Percentiles rank a stretch among this genome's conserved stretches.
phyloP scores from a whole-genome alignment of 2,113 vertebrate genomes.

The Synchiropus splendidus region DNA sequence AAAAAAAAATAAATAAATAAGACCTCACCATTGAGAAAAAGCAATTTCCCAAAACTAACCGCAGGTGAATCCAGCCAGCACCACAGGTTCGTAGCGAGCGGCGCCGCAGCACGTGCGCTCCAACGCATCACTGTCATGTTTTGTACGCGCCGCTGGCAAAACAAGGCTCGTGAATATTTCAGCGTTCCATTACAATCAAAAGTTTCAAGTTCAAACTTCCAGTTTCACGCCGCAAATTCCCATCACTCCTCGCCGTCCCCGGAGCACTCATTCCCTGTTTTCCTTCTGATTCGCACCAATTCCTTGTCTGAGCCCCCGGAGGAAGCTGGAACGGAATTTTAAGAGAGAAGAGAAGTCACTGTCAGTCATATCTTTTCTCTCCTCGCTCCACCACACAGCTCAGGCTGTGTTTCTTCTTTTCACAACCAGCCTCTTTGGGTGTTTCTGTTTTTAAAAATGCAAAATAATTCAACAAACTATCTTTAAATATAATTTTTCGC shows the following conservation, averaged over 20 bases:
- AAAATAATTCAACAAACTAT: no score
- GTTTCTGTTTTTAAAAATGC: no score
- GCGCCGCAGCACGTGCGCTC: conserved; percentile 3
- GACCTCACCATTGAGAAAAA: no score
- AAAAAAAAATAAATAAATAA: no score
- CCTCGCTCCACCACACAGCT: conserved; percentile 1
- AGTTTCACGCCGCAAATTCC: conserved; percentile 30
- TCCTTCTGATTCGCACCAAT: conserved; percentile 28
- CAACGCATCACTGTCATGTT: conserved; percentile 26
- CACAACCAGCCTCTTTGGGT: no score
- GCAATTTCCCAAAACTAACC: no score
- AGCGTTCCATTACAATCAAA: conserved; percentile 33
- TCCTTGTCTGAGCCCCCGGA: conserved; percentile 26
- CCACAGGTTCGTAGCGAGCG: no score
- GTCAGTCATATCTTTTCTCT: conserved; percentile 16
- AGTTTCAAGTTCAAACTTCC: conserved; percentile 36
- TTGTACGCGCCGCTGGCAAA: conserved; percentile 37
- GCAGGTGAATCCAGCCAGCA: no score
- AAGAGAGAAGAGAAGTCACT: conserved; percentile 27
- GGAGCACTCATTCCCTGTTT: conserved; percentile 28
- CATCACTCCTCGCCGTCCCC: conserved; percentile 23
- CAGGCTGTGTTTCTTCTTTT: conserved; percentile 2
- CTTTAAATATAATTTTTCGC: no score
- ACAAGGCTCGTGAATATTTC: conserved; percentile 44
- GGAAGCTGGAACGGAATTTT: conserved; percentile 22